Percentiles rank a stretch among this genome's conserved stretches.
Evolutionary conservation across 2,113 vertebrate species (phyloP).

Genomic region (Microcebus lehilahytsara): DNA sequence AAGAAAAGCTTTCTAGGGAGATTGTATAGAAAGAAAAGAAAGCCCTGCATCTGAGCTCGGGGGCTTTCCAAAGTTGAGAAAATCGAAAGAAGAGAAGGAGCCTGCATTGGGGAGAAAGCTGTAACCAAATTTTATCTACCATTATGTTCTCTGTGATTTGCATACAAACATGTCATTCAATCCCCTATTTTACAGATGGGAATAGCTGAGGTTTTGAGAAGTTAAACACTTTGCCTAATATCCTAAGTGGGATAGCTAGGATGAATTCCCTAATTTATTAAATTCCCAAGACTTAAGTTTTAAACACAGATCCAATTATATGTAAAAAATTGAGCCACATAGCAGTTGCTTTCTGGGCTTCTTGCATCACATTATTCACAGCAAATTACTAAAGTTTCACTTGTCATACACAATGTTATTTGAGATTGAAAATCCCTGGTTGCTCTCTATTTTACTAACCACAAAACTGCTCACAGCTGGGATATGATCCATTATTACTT

Average conservation of each 20-base stretch:
- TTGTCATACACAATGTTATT: neutral
- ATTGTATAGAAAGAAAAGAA: neutral
- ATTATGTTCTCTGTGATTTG: neutral
- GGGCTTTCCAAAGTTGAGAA: neutral
- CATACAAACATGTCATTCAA: neutral
- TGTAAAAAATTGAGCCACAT: neutral
- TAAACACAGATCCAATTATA: neutral
- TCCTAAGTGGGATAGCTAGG: neutral
- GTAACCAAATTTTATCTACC: neutral
- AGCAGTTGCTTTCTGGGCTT: neutral
- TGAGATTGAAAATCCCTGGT: neutral
- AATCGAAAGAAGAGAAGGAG: neutral
- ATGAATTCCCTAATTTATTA: neutral
- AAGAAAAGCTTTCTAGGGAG: neutral
- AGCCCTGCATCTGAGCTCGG: accelerated
- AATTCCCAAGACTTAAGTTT: neutral
- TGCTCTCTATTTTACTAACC: neutral
- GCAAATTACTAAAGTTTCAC: conserved; percentile 9
- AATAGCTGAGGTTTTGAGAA: neutral
- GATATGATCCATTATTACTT: conserved; percentile 65
- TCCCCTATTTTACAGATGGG: neutral
- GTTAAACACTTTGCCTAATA: neutral
- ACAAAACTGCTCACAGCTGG: conserved; percentile 62
- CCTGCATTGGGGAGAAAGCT: accelerated
- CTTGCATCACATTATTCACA: neutral